Conservation (phyloP, 2,797 vertebrate species). For the Huso huso region DNA sequence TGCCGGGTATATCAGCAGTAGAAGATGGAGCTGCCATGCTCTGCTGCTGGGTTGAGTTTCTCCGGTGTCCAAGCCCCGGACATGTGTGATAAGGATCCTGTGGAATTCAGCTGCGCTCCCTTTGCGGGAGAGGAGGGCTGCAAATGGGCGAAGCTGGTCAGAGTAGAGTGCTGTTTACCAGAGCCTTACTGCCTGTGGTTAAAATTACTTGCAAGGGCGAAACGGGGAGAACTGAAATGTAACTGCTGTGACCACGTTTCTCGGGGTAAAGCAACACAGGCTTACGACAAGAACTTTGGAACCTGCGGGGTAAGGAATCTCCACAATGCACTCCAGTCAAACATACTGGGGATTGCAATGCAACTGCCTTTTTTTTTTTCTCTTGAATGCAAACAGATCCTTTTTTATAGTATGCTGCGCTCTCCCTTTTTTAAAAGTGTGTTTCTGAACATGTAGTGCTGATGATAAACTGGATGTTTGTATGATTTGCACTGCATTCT, state of each 20-base stretch:
- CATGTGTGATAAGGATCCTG: slow-evolving; percentile 37
- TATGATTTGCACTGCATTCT: too few species aligned
- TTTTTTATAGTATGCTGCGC: too few species aligned
- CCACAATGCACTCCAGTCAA: background rate
- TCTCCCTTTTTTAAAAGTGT: too few species aligned
- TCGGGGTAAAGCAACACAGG: slow-evolving; percentile 48
- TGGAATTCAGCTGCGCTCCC: slow-evolving; percentile 14
- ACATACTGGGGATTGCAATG: too few species aligned
- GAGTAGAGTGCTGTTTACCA: slow-evolving; percentile 54
- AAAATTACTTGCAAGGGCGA: slow-evolving; percentile 56
- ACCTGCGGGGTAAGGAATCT: slow-evolving; percentile 51
- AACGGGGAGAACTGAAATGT: slow-evolving; percentile 57
- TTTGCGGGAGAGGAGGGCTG: slow-evolving; percentile 30
- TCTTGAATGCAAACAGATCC: too few species aligned
- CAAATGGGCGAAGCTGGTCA: slow-evolving; percentile 57
- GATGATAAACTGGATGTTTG: too few species aligned
- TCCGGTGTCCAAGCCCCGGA: slow-evolving; percentile 18
- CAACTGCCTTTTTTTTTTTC: too few species aligned
- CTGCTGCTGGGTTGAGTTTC: slow-evolving; percentile 37
- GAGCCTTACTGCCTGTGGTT: slow-evolving; percentile 66
- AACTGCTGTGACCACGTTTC: slow-evolving; percentile 40
- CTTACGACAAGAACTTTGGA: slow-evolving; percentile 49
- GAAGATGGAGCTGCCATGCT: slow-evolving; percentile 45
- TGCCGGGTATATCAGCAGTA: slow-evolving; percentile 58
- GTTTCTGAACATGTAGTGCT: too few species aligned